Base-by-base conservation (phyloP, 2,797 vertebrate genomes). In the Salmo trutta region DNA sequence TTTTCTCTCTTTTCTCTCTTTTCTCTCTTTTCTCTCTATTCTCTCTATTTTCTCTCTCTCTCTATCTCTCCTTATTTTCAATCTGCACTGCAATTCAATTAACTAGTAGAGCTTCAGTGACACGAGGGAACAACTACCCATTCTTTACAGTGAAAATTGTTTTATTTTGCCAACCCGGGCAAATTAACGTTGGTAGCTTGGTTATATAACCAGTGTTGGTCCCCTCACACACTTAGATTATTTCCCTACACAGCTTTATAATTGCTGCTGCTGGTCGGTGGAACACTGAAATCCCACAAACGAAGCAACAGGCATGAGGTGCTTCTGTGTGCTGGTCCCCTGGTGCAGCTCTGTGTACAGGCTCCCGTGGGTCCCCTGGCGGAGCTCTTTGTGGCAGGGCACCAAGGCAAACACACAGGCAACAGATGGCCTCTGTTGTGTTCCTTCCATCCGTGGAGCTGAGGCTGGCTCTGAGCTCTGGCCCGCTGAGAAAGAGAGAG, bases 381-480 rank as follows among this genome's bases (percentile, higher is more conserved):
- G 15, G 76, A 81, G 82, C 75, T 81, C 79, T 72, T 83, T 90
- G 85, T 91, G 92, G 91, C 90, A 88, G 80, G 52, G 83, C 79
- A 88, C 88, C 90, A 92, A 92, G 83, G 81, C 78, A 87, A 91
- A 84, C 82, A 91, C 82, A 82, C 84, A 90, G 89, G 88, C 81
- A 86, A 86, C 93, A 92, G 91, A 89, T 88, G 62, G 82, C 81
- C 81, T 82, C 77, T 89, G 87, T 88, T 86, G 90, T 90, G 80
- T 85, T 87, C 74, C 87, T 87, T 80, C 82, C 85, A 86, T 82
- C 84, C 82, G 73, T 62, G 78, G 85, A 73, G 79, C 83, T 72
- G 83, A 82, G 76, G 79, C 81, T 78, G 82, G 81, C 84, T 88
- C 75, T 17, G 41, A 79, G 81, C 89, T 79, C 71, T 81, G 84